Evolutionary conservation across 2,797 vertebrate species (phyloP).

Genomic region (Coracias cyanogaster): DNA sequence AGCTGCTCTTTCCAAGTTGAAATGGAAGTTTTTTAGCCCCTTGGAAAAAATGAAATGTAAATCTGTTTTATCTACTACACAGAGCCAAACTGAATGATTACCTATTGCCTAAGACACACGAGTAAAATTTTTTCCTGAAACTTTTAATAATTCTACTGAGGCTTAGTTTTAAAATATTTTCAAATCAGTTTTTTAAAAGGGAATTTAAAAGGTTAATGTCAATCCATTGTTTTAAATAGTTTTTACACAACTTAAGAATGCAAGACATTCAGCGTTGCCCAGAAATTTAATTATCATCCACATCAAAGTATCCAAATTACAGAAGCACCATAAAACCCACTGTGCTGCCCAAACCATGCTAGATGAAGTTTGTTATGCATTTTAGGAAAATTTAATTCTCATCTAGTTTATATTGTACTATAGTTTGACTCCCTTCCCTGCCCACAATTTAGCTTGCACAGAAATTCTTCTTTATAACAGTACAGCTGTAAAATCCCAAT

Average conservation of each 20-base stretch:
- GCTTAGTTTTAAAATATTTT: not conserved
- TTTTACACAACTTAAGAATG: not conserved
- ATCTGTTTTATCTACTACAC: not conserved
- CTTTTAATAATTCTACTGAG: not conserved
- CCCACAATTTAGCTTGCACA: not conserved
- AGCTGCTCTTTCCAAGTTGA: not conserved
- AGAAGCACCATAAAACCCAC: conserved; percentile 9
- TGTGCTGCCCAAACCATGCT: conserved; percentile 7
- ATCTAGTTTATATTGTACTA: not conserved
- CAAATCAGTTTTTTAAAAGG: not conserved
- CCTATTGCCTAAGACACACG: not conserved
- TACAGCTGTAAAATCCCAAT: conserved; percentile 26
- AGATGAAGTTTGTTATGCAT: not conserved
- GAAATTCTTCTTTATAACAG: not conserved
- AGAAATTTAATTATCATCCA: not conserved
- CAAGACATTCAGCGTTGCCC: not conserved
- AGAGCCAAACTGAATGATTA: not conserved
- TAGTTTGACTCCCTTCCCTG: not conserved
- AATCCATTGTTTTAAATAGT: not conserved
- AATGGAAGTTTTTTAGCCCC: not conserved
- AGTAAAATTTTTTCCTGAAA: not conserved
- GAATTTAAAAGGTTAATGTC: not conserved
- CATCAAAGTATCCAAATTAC: not conserved
- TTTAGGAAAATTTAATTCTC: conserved; percentile 40
- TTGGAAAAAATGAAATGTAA: not conserved